phyloP scores from a whole-genome alignment of 2,113 vertebrate genomes.

The Triplophysa tibetana region DNA sequence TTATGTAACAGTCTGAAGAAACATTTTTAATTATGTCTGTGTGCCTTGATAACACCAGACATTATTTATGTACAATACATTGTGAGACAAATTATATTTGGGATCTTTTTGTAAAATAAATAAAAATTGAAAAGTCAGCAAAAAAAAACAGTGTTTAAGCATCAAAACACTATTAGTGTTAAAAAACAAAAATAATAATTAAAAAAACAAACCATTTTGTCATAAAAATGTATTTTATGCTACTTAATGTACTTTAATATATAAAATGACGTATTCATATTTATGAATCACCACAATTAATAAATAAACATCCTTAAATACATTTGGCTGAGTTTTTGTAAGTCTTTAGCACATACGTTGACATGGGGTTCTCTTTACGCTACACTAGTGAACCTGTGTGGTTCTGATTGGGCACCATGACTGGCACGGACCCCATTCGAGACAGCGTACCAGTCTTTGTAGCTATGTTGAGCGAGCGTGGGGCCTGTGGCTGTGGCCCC shows the following conservation, averaged over 20 bases:
- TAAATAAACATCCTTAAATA: neutral
- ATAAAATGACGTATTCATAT: neutral
- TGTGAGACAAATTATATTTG: neutral
- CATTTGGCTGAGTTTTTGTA: neutral
- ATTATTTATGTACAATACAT: neutral
- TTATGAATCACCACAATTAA: neutral
- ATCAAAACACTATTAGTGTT: neutral
- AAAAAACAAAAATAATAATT: neutral
- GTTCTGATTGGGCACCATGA: constrained; percentile 84
- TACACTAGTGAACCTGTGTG: constrained; percentile 87
- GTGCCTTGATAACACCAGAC: neutral
- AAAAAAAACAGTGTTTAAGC: neutral
- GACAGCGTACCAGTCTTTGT: constrained; percentile 71
- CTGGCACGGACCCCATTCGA: constrained; percentile 76
- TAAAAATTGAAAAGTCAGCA: neutral
- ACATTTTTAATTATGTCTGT: neutral
- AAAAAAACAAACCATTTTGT: too few relatives aligned
- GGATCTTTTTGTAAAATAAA: neutral
- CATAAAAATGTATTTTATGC: too few relatives aligned
- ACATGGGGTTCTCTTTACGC: constrained; percentile 11
- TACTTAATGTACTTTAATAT: neutral
- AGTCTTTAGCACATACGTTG: constrained; percentile 1
- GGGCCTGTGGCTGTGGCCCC: constrained; percentile 72
- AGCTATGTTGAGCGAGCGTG: constrained; percentile 41
- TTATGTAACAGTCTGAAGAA: neutral